Evolutionary conservation across 2,113 vertebrate species (phyloP).

Genomic region (Sinocyclocheilus anophthalmus): DNA sequence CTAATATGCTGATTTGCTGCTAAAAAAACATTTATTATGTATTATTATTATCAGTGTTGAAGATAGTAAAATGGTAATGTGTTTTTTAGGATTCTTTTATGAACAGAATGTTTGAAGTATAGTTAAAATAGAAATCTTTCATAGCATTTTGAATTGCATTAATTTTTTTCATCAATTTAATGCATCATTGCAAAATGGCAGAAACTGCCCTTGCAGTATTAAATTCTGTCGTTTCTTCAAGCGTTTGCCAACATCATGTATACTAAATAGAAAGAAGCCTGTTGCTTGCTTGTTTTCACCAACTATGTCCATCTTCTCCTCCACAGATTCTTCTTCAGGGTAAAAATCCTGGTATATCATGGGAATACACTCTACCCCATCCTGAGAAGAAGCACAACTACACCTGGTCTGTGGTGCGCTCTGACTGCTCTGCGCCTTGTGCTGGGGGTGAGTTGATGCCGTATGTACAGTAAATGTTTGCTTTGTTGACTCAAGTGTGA

Average conservation of each 20-base stretch:
- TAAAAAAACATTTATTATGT: too few relatives aligned
- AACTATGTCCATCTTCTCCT: conserved; percentile 3
- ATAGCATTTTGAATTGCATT: neutral
- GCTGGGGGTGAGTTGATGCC: conserved; percentile 83
- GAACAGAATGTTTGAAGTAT: neutral
- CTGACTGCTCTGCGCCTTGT: conserved; percentile 89
- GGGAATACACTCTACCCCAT: conserved; percentile 91
- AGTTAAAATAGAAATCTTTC: neutral
- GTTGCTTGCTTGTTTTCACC: neutral
- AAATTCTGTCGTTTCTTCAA: too few relatives aligned
- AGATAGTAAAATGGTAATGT: too few relatives aligned
- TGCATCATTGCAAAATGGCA: neutral
- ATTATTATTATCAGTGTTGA: too few relatives aligned
- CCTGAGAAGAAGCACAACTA: conserved; percentile 77
- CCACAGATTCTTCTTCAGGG: conserved; percentile 91
- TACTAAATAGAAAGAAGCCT: neutral
- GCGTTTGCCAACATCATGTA: neutral
- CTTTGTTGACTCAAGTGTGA: neutral
- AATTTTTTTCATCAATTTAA: too few relatives aligned
- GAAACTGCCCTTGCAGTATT: too few relatives aligned
- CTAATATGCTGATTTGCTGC: too few relatives aligned
- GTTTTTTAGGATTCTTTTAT: neutral
- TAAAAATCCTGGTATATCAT: conserved; percentile 90
- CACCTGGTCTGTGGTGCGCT: conserved; percentile 86
- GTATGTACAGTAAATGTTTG: conserved; percentile 3